Evolutionary conservation across 2,888 invertebrate species (phyloP), one percentile per base, ranked within the genome.

Genomic region (Cordylochernes scorpioides): DNA sequence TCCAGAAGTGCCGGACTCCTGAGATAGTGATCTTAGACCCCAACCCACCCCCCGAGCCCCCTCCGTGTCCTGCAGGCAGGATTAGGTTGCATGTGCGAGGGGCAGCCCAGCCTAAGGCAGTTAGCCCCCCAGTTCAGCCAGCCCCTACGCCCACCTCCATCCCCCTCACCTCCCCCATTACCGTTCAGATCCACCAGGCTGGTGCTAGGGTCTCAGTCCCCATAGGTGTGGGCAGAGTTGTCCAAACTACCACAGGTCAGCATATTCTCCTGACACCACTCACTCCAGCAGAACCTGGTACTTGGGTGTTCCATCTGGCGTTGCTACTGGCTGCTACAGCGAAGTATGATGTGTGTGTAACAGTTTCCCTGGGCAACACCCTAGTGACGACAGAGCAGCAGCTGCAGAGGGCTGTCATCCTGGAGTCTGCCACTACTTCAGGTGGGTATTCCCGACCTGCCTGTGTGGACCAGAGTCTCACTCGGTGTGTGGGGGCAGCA

Each of bases 281-380:
- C 5, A 13, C 22, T 13, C 12, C 22, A 5, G 22, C 14, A 5
- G 22, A 14, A 22, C 12, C 5, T 22, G 22, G 12, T 5, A 22
- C 12, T 15, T 47, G 44, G 28, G 38, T 46, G 24, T 51, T 45
- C 39, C 49, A 44, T 47, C 33, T 13, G 32, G 34, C 15, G 28
- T 30, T n/a, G 30, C 30, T 12, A 30, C 36, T 24, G 38, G 38
- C 5, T 33, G 38, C 7, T 28, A 71, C 28, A 67, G 72, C 27
- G 70, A 71, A 49, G 68, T 68, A 5, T 60, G 67, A 15, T 59
- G 64, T 29, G 71, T 71, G 6, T 65, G 67, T 44, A 71, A 70
- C 50, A 60, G 68, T 42, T 55, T 69, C 35, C 49, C 68, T 28
- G 64, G 68, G 3, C 61, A 66, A 2, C 44, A 48, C n/a, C 44